Percentiles rank a stretch among this genome's conserved stretches.
Evolutionary conservation across 2,888 invertebrate genomes (phyloP).

Genomic region (Heliconius hortense): DNA sequence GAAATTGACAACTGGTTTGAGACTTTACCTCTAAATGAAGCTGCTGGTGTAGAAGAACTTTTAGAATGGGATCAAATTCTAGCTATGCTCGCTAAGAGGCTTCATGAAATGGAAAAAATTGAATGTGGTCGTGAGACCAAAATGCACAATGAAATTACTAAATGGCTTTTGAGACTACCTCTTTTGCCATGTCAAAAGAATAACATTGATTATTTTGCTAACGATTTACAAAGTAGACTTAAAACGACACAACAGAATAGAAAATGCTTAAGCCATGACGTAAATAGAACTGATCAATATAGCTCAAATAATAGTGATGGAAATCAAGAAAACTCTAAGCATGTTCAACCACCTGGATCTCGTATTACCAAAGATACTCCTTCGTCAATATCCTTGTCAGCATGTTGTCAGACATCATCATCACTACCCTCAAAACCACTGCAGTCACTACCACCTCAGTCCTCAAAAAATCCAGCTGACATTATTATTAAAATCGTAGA

Average conservation of each 20-base stretch:
- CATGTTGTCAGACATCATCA: constrained; percentile 39
- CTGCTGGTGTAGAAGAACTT: constrained; percentile 48
- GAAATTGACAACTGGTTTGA: constrained; percentile 63
- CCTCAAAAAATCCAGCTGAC: constrained; percentile 53
- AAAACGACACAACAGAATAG: constrained; percentile 53
- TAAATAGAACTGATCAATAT: constrained; percentile 37
- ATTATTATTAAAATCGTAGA: constrained; percentile 56
- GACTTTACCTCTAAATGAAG: constrained; percentile 52
- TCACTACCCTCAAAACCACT: constrained; percentile 1
- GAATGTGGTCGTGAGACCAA: constrained; percentile 49
- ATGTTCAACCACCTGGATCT: constrained; percentile 48
- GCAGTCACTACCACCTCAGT: constrained; percentile 15
- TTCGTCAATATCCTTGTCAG: neutral
- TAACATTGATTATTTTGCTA: constrained; percentile 48
- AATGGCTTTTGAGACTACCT: constrained; percentile 60
- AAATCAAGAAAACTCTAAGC: constrained; percentile 41
- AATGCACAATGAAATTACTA: constrained; percentile 56
- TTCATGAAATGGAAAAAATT: constrained; percentile 57
- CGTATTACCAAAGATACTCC: constrained; percentile 38
- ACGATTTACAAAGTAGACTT: constrained; percentile 50
- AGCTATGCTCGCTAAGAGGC: constrained; percentile 55
- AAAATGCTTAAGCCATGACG: constrained; percentile 46
- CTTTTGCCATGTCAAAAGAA: constrained; percentile 47
- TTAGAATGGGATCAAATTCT: constrained; percentile 57
- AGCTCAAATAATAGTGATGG: constrained; percentile 6